These are phyloP conservation scores for Epizoanthus rinbou DNA, from an alignment of 92 coral and sea anemone genomes.

Conservation along the genomic window DNA sequence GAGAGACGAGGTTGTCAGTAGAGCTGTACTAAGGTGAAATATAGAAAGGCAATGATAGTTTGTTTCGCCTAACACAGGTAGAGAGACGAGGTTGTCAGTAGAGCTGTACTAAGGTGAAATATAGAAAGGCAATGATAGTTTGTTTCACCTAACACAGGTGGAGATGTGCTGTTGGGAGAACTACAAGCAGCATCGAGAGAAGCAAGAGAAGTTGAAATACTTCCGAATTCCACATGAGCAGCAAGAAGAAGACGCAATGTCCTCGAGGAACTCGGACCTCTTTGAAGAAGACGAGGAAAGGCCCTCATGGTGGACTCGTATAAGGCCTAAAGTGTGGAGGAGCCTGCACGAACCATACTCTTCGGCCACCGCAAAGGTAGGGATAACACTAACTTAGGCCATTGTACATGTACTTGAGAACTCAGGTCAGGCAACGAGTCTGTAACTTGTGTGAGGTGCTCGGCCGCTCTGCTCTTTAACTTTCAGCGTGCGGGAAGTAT, in stretches of 20 bases:
- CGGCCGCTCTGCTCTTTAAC: no score
- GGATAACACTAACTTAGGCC: not conserved
- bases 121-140: no score
- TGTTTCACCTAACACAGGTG: conserved; percentile 52
- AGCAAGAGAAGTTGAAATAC: conserved; percentile 89
- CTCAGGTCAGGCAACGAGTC: no score
- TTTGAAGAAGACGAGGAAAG: conserved; percentile 73
- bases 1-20: no score
- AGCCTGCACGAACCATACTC: conserved; percentile 93
- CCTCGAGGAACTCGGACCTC: conserved; percentile 61
- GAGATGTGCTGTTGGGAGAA: conserved; percentile 98
- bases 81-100: no score
- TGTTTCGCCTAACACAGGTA: not conserved
- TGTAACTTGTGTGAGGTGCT: no score
- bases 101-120: no score
- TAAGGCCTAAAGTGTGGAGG: conserved; percentile 85
- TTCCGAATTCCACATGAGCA: conserved; percentile 81
- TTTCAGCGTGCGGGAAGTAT: no score
- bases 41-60: no score
- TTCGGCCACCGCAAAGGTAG: conserved; percentile 84
- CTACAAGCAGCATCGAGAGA: conserved; percentile 95
- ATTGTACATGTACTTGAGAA: no score
- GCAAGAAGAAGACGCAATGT: conserved; percentile 40
- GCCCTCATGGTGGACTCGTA: conserved; percentile 80
- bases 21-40: no score